A percentile compares a stretch with the other conserved stretches of the same genome.
These are phyloP conservation scores for Alouatta palliata DNA, from an alignment of 2,113 vertebrate species.

Conservation along the genomic window DNA sequence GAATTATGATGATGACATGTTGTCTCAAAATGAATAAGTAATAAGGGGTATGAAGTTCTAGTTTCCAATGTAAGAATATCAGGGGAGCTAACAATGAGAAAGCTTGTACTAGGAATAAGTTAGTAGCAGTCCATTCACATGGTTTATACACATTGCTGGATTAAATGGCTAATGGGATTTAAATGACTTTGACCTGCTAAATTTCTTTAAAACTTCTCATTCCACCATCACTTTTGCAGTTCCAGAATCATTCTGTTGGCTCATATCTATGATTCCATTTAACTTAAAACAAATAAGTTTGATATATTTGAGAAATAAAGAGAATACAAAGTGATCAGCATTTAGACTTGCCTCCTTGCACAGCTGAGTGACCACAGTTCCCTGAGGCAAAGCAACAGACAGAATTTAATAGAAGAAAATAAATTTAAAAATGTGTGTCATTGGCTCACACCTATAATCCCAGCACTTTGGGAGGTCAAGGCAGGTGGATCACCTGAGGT, in stretches of 20 bases:
- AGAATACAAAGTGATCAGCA: neutral
- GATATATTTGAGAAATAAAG: neutral
- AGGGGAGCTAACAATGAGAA: neutral
- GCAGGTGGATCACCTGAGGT: too few relatives aligned
- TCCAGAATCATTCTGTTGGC: neutral
- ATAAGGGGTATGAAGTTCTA: neutral
- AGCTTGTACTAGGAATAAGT: neutral
- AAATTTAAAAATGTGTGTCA: neutral
- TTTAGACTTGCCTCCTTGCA: neutral
- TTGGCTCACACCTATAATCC: too few relatives aligned
- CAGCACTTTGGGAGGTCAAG: too few relatives aligned
- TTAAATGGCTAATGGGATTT: neutral
- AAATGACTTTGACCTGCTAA: neutral
- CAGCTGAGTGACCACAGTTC: neutral
- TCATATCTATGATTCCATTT: neutral
- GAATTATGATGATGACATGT: neutral
- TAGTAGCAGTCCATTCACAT: neutral
- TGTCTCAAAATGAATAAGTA: neutral
- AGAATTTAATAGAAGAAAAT: neutral
- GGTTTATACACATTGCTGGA: neutral
- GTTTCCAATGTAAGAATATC: neutral
- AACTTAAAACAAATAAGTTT: neutral
- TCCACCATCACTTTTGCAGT: neutral
- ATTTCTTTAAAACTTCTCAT: neutral
- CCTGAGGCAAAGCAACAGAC: neutral